Base-by-base conservation (phyloP, 2,113 vertebrate species). In the Dipodomys merriami region DNA sequence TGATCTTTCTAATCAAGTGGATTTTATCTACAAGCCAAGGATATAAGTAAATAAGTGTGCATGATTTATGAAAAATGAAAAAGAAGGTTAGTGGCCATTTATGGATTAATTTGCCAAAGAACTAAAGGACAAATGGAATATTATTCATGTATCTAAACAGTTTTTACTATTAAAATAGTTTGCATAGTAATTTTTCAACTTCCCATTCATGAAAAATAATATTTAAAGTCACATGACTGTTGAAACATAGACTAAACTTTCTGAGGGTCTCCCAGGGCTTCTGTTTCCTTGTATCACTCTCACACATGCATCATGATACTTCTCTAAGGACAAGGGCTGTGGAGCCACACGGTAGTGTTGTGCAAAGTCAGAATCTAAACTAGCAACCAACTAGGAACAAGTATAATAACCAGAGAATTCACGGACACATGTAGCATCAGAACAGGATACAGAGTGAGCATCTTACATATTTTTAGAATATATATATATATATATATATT, bases 31-130 rank as follows among this genome's bases (percentile, higher is more conserved):
- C 23, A 92, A 88, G 57, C 71, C 29, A 92, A 87, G 33, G 90
- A 86, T 44, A 76, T 3, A 64, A 89, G 20, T 86, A 44, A 81
- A 22, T 86, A 76, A 91, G 67, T 16, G 33, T 15, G 7, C 46
- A 29, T 57, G 30, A 69, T 57, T 78, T 81, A 67, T 33, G 82
- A 67, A 92, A 84, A 93, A 84, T 8, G 7, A 19, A 91, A 65
- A 22, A 44, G 16, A 72, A 68, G 78, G 39, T 65, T 22, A 71
- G 10, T n/a, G 53, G 69, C 15, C 33, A 35, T 27, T 69, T n/a
- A 57, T 0, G 35, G 49, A 33, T 79, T 76, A 57, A 67, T 62
- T 72, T 44, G 62, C 71, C 44, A 44, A 0, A 35, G 76, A 33
- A 72, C 23, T 91, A 35, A 73, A 73, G 65, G 65, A 16, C 3